Evolutionary conservation across 1,140 invertebrate species (phyloP), one percentile per base, ranked within the genome.

Genomic region (Bombus superbus): DNA sequence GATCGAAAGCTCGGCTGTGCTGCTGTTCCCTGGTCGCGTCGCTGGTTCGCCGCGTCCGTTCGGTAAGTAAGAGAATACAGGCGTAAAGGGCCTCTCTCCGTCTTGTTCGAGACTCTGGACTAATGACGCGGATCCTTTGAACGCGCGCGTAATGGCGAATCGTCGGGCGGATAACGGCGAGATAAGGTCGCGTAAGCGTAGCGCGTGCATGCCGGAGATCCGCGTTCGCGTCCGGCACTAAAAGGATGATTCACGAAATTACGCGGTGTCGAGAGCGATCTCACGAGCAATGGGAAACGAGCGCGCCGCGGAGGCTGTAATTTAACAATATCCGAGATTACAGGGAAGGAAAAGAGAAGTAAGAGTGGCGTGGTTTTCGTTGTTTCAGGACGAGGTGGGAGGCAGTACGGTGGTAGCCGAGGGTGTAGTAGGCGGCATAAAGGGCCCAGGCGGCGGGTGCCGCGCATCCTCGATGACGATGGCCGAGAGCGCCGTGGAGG

Each of bases 381-480:
- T 91, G 90, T 94, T 95, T 57, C 93, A 95, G 94, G 92, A 93
- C 92, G 92, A 93, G 90, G 90, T 91, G 90, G 93, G 92, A 92
- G 93, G 92, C 90, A 94, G 92, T 91, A 94, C 89, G 94, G 95
- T 95, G 95, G 94, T 94, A 94, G 94, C 93, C 86, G 94, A 94
- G 92, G 93, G 92, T 87, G 89, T 93, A 91, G 93, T 93, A 94
- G 94, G 91, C 89, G 94, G 93, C 91, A 93, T 92, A 94, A 93
- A 93, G 93, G 95, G 96, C 95, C 95, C 94, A 95, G 94, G 96
- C 95, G 95, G 95, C 95, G 95, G 96, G 94, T 95, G 96, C 95
- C 96, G 95, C 95, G 94, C 93, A 93, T 95, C 94, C 94, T 95
- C 95, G 95, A 97, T 97, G 96, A 96, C 96, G 93, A 97, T 97